Conservation (phyloP, 2,113 vertebrate species). For the Stegastes partitus region DNA sequence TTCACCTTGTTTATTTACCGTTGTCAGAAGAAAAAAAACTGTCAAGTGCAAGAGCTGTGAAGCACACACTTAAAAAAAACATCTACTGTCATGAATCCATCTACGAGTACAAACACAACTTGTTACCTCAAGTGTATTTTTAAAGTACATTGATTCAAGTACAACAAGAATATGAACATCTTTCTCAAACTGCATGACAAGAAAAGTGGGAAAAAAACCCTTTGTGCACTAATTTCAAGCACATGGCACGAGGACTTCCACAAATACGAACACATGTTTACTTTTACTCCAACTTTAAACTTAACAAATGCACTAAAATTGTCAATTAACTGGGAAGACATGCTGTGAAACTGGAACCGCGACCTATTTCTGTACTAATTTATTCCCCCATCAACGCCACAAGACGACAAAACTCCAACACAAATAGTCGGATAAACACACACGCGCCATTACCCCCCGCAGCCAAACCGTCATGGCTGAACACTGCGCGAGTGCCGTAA, state of each 20-base stretch:
- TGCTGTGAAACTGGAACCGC: not conserved
- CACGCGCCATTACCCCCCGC: not conserved
- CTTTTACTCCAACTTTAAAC: too few relatives aligned
- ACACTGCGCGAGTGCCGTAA: not conserved
- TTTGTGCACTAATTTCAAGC: too few relatives aligned
- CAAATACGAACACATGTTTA: too few relatives aligned
- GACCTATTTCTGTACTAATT: not conserved
- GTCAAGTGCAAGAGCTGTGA: not conserved
- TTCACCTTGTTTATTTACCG: slow-evolving; percentile 32
- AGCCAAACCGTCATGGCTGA: not conserved
- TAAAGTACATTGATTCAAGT: too few relatives aligned
- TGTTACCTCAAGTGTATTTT: too few relatives aligned
- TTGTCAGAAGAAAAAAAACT: slow-evolving; percentile 34
- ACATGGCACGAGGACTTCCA: too few relatives aligned
- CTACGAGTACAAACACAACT: not conserved
- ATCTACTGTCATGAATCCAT: not conserved
- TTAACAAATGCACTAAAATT: too few relatives aligned
- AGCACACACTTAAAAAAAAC: not conserved
- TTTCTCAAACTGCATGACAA: too few relatives aligned
- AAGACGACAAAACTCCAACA: not conserved
- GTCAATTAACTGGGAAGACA: not conserved
- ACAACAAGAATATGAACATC: too few relatives aligned
- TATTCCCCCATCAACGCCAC: not conserved
- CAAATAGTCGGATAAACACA: not conserved
- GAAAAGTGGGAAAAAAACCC: too few relatives aligned